Base-by-base conservation (phyloP, 2,113 vertebrate species). In the Equus quagga region DNA sequence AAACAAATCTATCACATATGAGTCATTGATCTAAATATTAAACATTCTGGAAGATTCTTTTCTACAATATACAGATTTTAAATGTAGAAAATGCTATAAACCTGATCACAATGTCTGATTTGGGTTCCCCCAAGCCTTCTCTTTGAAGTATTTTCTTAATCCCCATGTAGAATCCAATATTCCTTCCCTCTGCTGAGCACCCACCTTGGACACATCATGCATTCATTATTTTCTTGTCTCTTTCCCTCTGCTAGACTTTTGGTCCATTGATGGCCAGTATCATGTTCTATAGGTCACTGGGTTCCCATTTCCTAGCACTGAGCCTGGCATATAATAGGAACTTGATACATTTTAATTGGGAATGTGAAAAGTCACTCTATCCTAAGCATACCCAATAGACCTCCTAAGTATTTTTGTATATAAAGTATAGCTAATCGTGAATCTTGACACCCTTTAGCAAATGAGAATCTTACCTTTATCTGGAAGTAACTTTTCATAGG, bases 111-210 rank as follows among this genome's bases (percentile, higher is more conserved):
- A 82, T 91, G 49, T 62, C 69, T 92, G n/a, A 70, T 51, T 41
- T 94, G 51, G 19, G 3, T 91, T 83, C 21, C 6, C 46, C 44
- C 21, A 58, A 95, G 80, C 21, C 6, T 84, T 87, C 44, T 75
- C 26, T 94, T 76, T 95, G 72, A 91, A 83, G 36, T 75, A 51
- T 83, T 83, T 67, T 89, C 46, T 62, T 89, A 89, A 80, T 89
- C 72, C 92, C 70, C 49, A 84, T 8, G 60, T 36, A 67, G 81
- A 95, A 60, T 92, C 58, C 76, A 79, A 58, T 54, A 70, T 49
- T 85, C 60, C 6, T 41, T 72, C 46, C 51, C 14, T 67, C 56
- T 14, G 28, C 44, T 19, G 8, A 6, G 21, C 62, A 73, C 17
- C 33, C 64, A 62, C 62, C 89, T 93, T 69, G 73, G 92, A 75